Evolutionary conservation across 37 sponge, comb jelly and placozoan species (phyloP).

Genomic region (Amphimedon queenslandica): DNA sequence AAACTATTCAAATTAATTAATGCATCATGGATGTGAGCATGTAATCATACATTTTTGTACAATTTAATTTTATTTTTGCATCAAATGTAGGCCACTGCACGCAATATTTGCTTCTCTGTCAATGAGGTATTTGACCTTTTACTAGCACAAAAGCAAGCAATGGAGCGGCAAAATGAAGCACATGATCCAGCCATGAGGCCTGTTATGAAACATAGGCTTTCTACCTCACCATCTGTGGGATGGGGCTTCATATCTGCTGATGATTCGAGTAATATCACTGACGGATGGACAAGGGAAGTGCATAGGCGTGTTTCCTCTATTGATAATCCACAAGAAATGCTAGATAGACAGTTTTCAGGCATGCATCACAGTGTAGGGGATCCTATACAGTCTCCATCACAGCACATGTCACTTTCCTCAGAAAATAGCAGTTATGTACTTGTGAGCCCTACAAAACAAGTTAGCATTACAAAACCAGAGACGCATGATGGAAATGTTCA

Average conservation of each 20-base stretch:
- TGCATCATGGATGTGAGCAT: neutral
- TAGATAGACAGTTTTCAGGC: slow-evolving; percentile 1
- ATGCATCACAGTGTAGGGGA: neutral
- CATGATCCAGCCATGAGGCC: slow-evolving; percentile 3
- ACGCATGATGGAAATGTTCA: slow-evolving; percentile 42
- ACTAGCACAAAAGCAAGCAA: slow-evolving; percentile 37
- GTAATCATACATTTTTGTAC: neutral
- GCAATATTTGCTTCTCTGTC: slow-evolving; percentile 58
- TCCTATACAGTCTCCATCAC: neutral
- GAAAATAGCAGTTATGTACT: neutral
- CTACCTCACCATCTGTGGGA: neutral
- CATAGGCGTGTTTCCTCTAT: neutral
- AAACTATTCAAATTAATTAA: neutral
- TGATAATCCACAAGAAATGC: neutral
- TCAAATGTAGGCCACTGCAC: slow-evolving; percentile 43
- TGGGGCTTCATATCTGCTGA: neutral
- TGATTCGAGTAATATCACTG: neutral
- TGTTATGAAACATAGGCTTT: neutral
- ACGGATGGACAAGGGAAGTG: neutral
- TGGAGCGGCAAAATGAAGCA: neutral
- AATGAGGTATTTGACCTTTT: slow-evolving; percentile 56
- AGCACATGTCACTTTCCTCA: neutral
- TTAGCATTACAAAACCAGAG: neutral
- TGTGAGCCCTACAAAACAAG: neutral
- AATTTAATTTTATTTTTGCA: too few relatives aligned